Conservation (phyloP, 2,797 vertebrate species). For the Carcharodon carcharias region DNA sequence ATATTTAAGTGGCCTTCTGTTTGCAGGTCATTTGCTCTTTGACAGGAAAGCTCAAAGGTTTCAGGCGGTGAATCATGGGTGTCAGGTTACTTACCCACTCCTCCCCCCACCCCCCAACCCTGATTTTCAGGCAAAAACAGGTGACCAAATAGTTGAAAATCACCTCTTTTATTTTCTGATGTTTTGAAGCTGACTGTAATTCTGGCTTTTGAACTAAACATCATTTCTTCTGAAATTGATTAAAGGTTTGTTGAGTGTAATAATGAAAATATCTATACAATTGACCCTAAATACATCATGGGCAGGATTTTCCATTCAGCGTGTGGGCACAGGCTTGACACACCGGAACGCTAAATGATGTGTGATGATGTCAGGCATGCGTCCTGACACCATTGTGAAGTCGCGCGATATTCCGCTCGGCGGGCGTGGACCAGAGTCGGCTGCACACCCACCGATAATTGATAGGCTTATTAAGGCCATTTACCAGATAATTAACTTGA, state of each 20-base stretch:
- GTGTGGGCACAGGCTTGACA: no score
- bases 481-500: no score
- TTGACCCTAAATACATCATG: neutral
- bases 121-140: neutral
- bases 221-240: neutral
- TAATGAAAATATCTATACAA: neutral
- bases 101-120: neutral
- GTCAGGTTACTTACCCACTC: neutral
- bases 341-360: no score
- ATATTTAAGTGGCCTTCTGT: neutral
- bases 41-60: neutral
- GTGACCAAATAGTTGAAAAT: neutral
- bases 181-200: neutral
- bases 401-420: no score
- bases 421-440: no score
- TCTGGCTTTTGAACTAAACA: neutral
- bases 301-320: no score
- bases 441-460: no score
- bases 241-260: neutral
- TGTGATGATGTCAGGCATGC: no score
- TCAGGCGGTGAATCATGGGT: neutral
- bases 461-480: no score
- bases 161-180: neutral
- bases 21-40: neutral
- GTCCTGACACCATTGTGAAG: no score